phyloP scores from a whole-genome alignment of 30 jellyfish, hydroid and myxozoan species.

The Euphysa ruthae region DNA sequence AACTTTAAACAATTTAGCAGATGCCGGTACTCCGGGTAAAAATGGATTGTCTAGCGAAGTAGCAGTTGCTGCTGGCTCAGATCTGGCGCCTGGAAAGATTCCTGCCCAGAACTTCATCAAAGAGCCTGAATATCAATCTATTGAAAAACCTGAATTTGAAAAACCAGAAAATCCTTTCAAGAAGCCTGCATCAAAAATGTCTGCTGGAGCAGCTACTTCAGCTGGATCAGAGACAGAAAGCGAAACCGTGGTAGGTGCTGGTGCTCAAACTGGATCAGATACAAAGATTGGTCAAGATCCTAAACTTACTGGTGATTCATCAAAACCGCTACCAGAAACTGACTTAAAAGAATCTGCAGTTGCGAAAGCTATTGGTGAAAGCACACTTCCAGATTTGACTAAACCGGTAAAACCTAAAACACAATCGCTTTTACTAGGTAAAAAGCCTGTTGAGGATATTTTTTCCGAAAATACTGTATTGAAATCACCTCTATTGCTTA shows the following conservation, averaged over 20 bases:
- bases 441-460: no score
- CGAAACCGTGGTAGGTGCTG: slow-evolving; percentile 29
- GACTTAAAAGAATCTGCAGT: neutral
- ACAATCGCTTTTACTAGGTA: neutral
- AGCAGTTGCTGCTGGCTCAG: slow-evolving; percentile 51
- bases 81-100: slow-evolving; percentile 32
- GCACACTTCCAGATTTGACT: no score
- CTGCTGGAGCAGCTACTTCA: slow-evolving; percentile 58
- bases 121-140: slow-evolving; percentile 45
- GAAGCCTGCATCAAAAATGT: slow-evolving; percentile 22
- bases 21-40: slow-evolving; percentile 60
- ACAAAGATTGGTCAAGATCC: slow-evolving; percentile 49
- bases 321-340: neutral
- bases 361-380: slow-evolving; percentile 10
- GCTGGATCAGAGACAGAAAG: slow-evolving; percentile 60
- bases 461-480: no score
- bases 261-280: slow-evolving; percentile 44
- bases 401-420: neutral
- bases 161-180: slow-evolving; percentile 29
- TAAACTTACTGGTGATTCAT: neutral
- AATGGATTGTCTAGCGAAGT: slow-evolving; percentile 42
- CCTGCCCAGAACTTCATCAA: slow-evolving; percentile 46
- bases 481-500: no score
- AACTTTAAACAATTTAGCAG: slow-evolving; percentile 49
- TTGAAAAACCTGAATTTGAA: slow-evolving; percentile 54